These are phyloP conservation scores for Amiota minor DNA, from an alignment of 2,888 invertebrate genomes.

Conservation along the genomic window DNA sequence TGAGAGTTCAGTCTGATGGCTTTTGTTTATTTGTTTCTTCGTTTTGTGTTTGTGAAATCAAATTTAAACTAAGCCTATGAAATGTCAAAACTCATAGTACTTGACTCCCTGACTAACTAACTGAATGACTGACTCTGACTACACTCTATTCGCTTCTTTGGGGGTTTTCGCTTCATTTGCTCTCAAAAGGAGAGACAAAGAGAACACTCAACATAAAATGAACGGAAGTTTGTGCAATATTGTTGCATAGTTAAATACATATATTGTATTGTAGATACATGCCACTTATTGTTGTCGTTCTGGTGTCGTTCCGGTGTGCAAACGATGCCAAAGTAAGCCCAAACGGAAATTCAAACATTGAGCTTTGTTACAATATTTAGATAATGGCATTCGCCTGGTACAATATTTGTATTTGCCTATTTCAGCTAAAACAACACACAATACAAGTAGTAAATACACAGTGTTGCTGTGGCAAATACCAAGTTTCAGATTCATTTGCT, in stretches of 20 bases:
- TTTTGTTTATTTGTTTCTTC: neutral
- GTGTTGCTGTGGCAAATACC: slow-evolving; percentile 41
- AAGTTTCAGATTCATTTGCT: slow-evolving; percentile 58
- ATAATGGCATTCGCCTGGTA: slow-evolving; percentile 45
- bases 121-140: no score
- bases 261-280: neutral
- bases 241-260: neutral
- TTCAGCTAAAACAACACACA: slow-evolving; percentile 36
- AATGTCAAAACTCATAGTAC: slow-evolving; percentile 52
- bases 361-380: slow-evolving; percentile 46
- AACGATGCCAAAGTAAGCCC: neutral
- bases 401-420: slow-evolving; percentile 1
- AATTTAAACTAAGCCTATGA: slow-evolving; percentile 53
- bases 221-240: no score
- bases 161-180: slow-evolving; percentile 24
- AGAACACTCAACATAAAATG: no score
- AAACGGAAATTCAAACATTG: slow-evolving; percentile 4
- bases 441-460: no score
- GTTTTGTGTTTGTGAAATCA: slow-evolving; percentile 41
- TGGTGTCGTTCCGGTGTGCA: neutral
- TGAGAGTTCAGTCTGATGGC: neutral
- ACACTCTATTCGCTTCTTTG: slow-evolving; percentile 35
- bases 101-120: slow-evolving; percentile 35
- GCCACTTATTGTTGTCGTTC: neutral
- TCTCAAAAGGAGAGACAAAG: neutral